Base-by-base conservation (phyloP, 2,113 vertebrate genomes). In the Pseudorectes ferrugineus region DNA sequence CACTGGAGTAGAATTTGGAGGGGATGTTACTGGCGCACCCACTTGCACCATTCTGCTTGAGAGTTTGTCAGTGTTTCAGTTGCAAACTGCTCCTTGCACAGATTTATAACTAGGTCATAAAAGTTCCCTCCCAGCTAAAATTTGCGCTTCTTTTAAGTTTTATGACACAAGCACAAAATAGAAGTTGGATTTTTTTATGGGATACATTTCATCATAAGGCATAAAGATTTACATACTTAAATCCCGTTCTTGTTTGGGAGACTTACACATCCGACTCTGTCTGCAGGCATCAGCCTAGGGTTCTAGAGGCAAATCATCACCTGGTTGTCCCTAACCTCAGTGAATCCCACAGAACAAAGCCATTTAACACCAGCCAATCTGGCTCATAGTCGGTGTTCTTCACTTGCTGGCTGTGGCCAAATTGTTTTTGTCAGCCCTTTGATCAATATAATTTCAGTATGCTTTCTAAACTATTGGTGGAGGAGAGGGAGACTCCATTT, bases 91-190 rank as follows among this genome's bases (percentile, higher is more conserved):
- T 97, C 74, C 83, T 92, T 90, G 57, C 62, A 80, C 67, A 93
- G 89, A 97, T 97, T 97, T 97, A 94, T 95, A 97, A 88, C 85
- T 83, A 57, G 62, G 75, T 87, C 85, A 82, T 96, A 95, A 96
- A 97, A 86, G 66, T 80, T 93, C 80, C 78, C 85, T 87, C 88
- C 38, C 67, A 95, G 94, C 81, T 92, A 89, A 96, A 97, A 95
- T 89, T 92, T 97, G 70, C 29, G 62, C 85, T 97, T 94, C 92
- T 97, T 95, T 96, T 91, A 97, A 92, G 80, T 97, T 97, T 96
- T 95, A 93, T 93, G 85, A 87, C 62, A 93, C 73, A 88, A 88
- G 62, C 55, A 78, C 43, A 89, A 86, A 84, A 85, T 90, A 96
- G 54, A 54, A 58, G 42, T 83, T 79, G 48, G 36, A 16, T 73